These are phyloP conservation scores for Bombylius major DNA, from an alignment of 2,888 invertebrate genomes.

Conservation along the genomic window DNA sequence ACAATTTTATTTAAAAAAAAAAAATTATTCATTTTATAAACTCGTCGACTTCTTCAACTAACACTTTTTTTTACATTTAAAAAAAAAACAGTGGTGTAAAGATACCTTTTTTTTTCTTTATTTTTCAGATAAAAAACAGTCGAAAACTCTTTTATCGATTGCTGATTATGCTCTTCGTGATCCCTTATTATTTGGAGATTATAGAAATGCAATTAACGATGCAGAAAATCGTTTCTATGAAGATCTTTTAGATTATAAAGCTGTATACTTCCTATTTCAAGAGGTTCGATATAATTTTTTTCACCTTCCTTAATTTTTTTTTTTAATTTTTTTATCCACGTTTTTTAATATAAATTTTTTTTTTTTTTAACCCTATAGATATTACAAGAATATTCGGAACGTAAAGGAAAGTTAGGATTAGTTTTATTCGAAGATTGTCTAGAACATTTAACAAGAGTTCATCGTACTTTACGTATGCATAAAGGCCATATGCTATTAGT, in stretches of 20 bases:
- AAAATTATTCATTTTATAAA: too few relatives aligned
- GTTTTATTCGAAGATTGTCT: conserved; percentile 86
- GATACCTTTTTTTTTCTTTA: background rate
- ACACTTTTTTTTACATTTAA: too few relatives aligned
- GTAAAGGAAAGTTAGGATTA: conserved; percentile 56
- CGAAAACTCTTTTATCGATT: conserved; percentile 18
- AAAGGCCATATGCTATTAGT: conserved; percentile 73
- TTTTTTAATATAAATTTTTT: conserved; percentile 3
- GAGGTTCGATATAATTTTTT: conserved; percentile 45
- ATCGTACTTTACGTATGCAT: conserved; percentile 66
- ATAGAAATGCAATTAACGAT: conserved; percentile 71
- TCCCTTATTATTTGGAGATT: conserved; percentile 81
- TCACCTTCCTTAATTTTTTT: background rate
- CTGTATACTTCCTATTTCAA: conserved; percentile 74
- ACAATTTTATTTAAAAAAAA: too few relatives aligned
- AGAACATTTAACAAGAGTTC: conserved; percentile 79
- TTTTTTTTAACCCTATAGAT: conserved; percentile 41
- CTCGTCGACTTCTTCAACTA: too few relatives aligned
- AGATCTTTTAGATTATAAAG: conserved; percentile 80
- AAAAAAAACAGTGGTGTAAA: too few relatives aligned
- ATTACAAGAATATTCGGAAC: conserved; percentile 73
- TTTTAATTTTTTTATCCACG: background rate
- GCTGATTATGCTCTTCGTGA: conserved; percentile 63
- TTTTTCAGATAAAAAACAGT: background rate
- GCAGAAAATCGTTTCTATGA: conserved; percentile 72